Percentiles rank a stretch among this genome's conserved stretches.
phyloP scores from a whole-genome alignment of 2,113 vertebrate genomes.

The Neotragus pygmaeus region DNA sequence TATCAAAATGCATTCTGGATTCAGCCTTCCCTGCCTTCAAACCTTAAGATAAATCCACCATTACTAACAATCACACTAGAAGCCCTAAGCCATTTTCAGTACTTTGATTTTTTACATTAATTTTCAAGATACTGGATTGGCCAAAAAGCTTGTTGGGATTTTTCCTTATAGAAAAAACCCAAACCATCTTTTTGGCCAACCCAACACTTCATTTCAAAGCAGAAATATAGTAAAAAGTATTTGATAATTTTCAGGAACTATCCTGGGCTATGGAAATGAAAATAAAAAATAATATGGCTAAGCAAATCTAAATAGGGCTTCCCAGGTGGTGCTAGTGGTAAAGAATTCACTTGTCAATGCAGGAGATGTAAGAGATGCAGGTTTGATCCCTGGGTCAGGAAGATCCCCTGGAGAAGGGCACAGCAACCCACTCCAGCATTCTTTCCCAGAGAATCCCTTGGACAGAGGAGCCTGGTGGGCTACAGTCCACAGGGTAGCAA shows the following conservation, averaged over 20 bases:
- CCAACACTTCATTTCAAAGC: neutral
- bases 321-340: neutral
- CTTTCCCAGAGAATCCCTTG: neutral
- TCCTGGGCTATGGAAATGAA: neutral
- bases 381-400: neutral
- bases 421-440: neutral
- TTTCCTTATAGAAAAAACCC: neutral
- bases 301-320: neutral
- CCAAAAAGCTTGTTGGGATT: neutral
- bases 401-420: neutral
- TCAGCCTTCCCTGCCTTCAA: slow-evolving; percentile 20
- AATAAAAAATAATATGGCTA: neutral
- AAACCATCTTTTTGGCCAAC: neutral
- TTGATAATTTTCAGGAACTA: neutral
- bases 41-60: neutral
- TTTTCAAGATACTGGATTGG: neutral
- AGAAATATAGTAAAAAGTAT: neutral
- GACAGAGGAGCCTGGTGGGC: neutral
- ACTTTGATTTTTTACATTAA: neutral
- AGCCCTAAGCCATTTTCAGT: slow-evolving; percentile 17
- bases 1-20: neutral
- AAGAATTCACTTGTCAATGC: neutral
- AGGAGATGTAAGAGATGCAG: neutral
- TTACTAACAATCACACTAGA: slow-evolving; percentile 8
- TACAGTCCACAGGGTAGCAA: neutral